phyloP scores from a whole-genome alignment of 53 echinoderm and acorn worm genomes.

The Stichopus horrens region DNA sequence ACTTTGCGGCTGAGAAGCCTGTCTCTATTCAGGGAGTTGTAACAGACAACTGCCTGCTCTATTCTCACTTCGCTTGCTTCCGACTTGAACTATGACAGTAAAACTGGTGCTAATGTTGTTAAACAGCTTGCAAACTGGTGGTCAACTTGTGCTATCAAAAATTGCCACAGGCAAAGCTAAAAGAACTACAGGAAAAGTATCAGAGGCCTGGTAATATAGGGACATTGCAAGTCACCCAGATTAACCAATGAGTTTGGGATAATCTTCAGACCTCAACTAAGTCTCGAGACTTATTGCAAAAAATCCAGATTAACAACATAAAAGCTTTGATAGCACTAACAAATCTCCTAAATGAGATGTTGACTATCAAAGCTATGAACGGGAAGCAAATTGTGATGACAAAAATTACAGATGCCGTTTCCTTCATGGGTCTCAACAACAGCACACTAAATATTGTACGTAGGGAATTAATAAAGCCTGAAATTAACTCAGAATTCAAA shows the following conservation, averaged over 20 bases:
- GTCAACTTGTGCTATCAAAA: neutral
- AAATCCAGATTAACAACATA: constrained; percentile 19
- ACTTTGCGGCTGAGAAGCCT: neutral
- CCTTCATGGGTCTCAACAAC: constrained; percentile 20
- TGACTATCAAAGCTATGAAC: neutral
- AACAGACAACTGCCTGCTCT: no score
- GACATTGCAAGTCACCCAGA: constrained; percentile 15
- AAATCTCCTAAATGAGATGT: constrained; percentile 29
- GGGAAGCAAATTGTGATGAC: constrained; percentile 9
- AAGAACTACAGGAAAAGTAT: constrained; percentile 14
- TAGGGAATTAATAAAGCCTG: constrained; percentile 15
- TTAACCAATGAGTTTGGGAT: constrained; percentile 16
- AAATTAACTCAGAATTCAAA: constrained; percentile 23
- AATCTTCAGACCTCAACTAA: constrained; percentile 23
- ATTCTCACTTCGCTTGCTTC: neutral
- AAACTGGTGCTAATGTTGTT: neutral
- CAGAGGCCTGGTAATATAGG: constrained; percentile 3
- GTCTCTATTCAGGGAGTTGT: constrained; percentile 1
- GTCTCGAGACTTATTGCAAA: constrained; percentile 24
- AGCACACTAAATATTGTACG: neutral
- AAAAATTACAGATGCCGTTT: constrained; percentile 36
- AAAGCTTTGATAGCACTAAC: constrained; percentile 31
- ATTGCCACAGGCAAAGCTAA: neutral
- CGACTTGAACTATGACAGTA: constrained; percentile 25
- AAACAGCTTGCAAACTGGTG: neutral